Conservation (phyloP, 2,113 vertebrate species). For the Castor canadensis region DNA sequence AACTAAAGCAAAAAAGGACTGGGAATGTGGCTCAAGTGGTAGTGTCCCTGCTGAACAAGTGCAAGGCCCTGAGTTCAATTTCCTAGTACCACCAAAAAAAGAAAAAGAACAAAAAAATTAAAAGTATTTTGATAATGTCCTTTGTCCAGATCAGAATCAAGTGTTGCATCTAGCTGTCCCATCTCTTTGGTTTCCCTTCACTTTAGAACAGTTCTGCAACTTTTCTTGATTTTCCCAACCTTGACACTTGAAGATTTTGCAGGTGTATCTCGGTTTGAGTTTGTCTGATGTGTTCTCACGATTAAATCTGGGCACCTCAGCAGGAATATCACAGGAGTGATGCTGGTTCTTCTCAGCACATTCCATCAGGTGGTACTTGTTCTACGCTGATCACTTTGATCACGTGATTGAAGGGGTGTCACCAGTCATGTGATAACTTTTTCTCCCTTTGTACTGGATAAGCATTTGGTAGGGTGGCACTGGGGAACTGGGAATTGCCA, state of each 20-base stretch:
- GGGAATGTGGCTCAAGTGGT: too few species aligned
- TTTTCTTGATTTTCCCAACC: background rate
- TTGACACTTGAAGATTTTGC: background rate
- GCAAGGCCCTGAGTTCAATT: too few species aligned
- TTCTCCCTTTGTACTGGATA: background rate
- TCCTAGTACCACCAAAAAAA: too few species aligned
- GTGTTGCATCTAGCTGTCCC: fast-evolving
- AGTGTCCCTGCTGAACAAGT: too few species aligned
- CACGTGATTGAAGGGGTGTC: background rate
- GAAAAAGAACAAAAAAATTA: too few species aligned
- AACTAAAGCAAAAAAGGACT: too few species aligned
- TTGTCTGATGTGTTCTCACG: background rate
- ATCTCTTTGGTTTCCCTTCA: background rate
- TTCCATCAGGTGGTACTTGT: background rate
- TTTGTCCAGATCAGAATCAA: background rate
- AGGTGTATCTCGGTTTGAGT: background rate
- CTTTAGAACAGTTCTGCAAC: background rate
- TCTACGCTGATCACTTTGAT: background rate
- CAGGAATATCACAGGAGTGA: background rate
- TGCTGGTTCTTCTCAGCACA: background rate
- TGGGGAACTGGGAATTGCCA: background rate
- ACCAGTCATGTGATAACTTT: background rate
- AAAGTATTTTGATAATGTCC: background rate
- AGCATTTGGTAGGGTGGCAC: background rate
- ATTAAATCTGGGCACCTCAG: background rate